Percentiles rank a stretch among this genome's conserved stretches.
Conservation (phyloP, 2,888 invertebrate genomes). For the Empis stercorea region DNA sequence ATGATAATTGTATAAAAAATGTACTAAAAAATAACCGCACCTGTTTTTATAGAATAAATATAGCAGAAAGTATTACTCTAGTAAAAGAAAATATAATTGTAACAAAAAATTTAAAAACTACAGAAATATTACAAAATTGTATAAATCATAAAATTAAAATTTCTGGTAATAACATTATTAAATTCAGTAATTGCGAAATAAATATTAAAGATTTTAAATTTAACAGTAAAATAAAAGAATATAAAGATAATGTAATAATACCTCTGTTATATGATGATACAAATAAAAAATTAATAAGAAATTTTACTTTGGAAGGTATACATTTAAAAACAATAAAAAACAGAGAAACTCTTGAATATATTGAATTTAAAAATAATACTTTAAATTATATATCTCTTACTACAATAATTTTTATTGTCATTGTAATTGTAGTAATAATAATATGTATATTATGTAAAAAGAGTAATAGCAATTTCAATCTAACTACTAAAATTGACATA, state of each 20-base stretch:
- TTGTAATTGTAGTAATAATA: no score
- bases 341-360: not conserved
- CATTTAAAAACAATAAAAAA: not conserved
- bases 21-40: not conserved
- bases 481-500: constrained; percentile 1
- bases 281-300: not conserved
- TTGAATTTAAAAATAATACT: not conserved
- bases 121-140: not conserved
- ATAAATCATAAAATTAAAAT: not conserved
- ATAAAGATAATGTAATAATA: not conserved
- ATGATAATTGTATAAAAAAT: not conserved
- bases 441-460: no score
- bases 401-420: no score
- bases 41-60: no score
- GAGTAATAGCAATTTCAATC: not conserved
- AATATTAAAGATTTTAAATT: not conserved
- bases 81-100: not conserved
- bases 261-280: not conserved
- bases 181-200: constrained; percentile 2
- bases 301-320: not conserved
- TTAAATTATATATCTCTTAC: no score
- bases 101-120: not conserved
- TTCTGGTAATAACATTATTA: not conserved
- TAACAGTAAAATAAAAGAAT: not conserved
- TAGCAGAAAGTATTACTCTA: no score